Evolutionary conservation across 2,888 invertebrate genomes (phyloP), one percentile per base, ranked within the genome.

Genomic region (Dicyrtomina minuta): DNA sequence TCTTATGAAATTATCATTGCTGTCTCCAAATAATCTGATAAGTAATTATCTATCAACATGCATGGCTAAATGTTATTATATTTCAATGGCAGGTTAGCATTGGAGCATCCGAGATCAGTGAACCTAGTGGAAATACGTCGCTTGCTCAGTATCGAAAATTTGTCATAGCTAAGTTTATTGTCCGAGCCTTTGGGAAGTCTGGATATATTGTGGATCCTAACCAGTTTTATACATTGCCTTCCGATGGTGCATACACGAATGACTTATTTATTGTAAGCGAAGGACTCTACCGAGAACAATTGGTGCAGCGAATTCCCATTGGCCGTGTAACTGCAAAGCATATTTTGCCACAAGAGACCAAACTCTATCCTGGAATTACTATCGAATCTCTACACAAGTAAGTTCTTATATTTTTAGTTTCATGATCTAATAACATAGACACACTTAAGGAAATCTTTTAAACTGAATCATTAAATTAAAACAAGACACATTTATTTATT

Each of bases 341-440:
- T 20, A 20, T n/a, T 1, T 26, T 39, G 6, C 27, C n/a, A 10
- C 26, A 43, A 15, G 22, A 17, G 1, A 1, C 43, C 0, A 55
- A 55, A 22, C 12, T 27, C 12, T 13, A 46, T n/a, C 4, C 13
- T 10, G 61, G 68, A 5, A 17, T 56, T n/a, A 68, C 71, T 13
- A 55, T 60, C 20, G 66, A 71, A 41, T 43, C 56, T 53, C 41
- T 68, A 41, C 68, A 60, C 33, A 71, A 68, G 71, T 71, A 68
- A 17, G 39, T 26, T 20, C 33, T 39, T 33, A 44, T 53, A 55
- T 20, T 22, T 56, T 62, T 24, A 22, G 26, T 27, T 56, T 10
- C 13, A 22, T 26, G 56, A 6, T 26, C 43, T 41, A 46, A 6
- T 46, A 46, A 46, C 17, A 46, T 46, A 46, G n/a, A 46, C 15